A percentile compares a stretch with the other conserved stretches of the same genome.
These are phyloP conservation scores for Marcusenius ussheri DNA, from an alignment of 2,113 vertebrate species.

Conservation along the genomic window DNA sequence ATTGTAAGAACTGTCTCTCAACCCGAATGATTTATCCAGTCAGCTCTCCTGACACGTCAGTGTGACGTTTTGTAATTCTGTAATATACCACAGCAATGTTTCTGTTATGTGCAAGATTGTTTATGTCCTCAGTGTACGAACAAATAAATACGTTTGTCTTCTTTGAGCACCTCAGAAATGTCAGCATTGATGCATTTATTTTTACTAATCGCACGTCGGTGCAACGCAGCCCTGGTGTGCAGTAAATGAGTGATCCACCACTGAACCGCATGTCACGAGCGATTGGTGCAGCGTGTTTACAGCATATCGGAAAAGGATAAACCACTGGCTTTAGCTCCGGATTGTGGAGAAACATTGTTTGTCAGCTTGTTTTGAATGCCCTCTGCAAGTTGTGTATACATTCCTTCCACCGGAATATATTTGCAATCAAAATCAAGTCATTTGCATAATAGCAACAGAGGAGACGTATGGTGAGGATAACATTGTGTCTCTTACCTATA, in stretches of 20 bases:
- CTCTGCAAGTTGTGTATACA: background rate
- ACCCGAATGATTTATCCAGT: background rate
- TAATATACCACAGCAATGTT: constrained; percentile 15
- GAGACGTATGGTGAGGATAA: background rate
- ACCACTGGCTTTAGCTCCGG: background rate
- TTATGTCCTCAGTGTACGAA: constrained; percentile 8
- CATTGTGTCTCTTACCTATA: background rate
- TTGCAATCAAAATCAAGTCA: constrained; percentile 6
- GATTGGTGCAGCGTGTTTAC: background rate
- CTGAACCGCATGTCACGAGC: background rate
- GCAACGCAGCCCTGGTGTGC: background rate
- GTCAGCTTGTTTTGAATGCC: background rate
- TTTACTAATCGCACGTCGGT: background rate
- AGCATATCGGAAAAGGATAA: background rate
- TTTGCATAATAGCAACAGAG: background rate
- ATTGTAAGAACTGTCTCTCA: background rate
- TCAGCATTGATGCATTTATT: background rate
- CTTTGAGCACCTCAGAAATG: background rate
- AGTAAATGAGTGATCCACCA: background rate
- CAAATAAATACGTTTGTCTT: background rate
- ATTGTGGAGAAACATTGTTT: background rate
- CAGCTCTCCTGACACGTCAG: background rate
- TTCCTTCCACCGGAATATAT: background rate
- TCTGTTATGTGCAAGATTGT: constrained; percentile 13
- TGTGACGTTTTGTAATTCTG: background rate